phyloP scores from a whole-genome alignment of 2,888 invertebrate genomes.

The Helleia helle region DNA sequence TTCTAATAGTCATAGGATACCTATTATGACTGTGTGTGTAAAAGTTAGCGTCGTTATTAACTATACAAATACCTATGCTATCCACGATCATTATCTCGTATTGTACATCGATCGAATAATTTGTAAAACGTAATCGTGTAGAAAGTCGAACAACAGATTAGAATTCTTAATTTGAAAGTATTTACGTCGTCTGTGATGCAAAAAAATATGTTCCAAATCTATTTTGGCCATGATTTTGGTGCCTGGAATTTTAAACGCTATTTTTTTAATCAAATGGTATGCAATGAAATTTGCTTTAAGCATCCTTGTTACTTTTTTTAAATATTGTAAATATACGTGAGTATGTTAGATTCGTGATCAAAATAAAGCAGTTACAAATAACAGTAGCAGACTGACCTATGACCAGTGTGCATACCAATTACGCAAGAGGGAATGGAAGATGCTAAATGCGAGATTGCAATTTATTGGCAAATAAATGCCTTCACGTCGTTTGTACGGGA shows the following conservation, averaged over 20 bases:
- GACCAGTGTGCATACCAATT: constrained; percentile 9
- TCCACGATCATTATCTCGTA: constrained; percentile 1
- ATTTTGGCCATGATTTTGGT: background rate
- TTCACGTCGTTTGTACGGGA: background rate
- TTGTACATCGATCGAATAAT: constrained; percentile 7
- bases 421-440: constrained; percentile 11
- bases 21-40: background rate
- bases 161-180: constrained; percentile 11
- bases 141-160: constrained; percentile 11
- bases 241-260: background rate
- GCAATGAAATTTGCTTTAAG: background rate
- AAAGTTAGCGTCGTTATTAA: background rate
- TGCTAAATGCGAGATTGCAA: constrained; percentile 11
- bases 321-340: too few relatives aligned
- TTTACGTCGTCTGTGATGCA: background rate
- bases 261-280: background rate
- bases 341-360: too few relatives aligned
- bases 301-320: background rate
- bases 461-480: constrained; percentile 6
- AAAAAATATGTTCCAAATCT: background rate
- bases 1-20: too few relatives aligned
- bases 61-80: background rate
- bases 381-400: constrained; percentile 12
- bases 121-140: constrained; percentile 9
- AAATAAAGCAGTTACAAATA: too few relatives aligned